Evolutionary conservation across 2,888 invertebrate species (phyloP).

Genomic region (Drosophila lutescens): DNA sequence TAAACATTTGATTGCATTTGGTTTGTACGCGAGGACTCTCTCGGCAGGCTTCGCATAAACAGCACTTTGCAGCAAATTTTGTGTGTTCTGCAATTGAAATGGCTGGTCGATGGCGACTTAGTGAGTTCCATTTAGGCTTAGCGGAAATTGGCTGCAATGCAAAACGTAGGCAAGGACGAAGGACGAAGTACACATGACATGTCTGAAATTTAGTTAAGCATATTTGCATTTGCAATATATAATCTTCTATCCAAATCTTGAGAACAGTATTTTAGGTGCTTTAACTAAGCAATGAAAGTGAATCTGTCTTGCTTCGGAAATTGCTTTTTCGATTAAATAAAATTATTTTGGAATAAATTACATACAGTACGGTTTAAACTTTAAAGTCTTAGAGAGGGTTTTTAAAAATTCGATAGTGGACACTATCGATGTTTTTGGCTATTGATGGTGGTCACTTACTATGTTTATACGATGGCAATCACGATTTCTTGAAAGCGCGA

Average conservation of each 20-base stretch:
- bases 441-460: no score
- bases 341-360: no score
- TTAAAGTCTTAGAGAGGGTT: no score
- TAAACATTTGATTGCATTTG: constrained; percentile 68
- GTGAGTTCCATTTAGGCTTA: constrained; percentile 4
- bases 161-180: neutral
- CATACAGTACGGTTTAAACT: no score
- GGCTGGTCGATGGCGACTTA: constrained; percentile 18
- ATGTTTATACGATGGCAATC: no score
- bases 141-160: constrained; percentile 7
- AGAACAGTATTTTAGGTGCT: neutral
- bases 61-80: constrained; percentile 1
- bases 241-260: neutral
- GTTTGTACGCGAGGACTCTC: constrained; percentile 1
- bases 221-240: neutral
- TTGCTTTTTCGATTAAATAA: neutral
- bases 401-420: no score
- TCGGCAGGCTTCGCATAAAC: constrained; percentile 3
- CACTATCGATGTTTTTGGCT: no score
- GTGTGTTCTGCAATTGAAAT: constrained; percentile 18
- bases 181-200: neutral
- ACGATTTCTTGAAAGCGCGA: no score
- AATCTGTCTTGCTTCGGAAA: neutral
- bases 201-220: neutral
- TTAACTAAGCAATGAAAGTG: neutral